Evolutionary conservation across 2,797 vertebrate genomes (phyloP).

Genomic region (Micropoecilia bifurca): DNA sequence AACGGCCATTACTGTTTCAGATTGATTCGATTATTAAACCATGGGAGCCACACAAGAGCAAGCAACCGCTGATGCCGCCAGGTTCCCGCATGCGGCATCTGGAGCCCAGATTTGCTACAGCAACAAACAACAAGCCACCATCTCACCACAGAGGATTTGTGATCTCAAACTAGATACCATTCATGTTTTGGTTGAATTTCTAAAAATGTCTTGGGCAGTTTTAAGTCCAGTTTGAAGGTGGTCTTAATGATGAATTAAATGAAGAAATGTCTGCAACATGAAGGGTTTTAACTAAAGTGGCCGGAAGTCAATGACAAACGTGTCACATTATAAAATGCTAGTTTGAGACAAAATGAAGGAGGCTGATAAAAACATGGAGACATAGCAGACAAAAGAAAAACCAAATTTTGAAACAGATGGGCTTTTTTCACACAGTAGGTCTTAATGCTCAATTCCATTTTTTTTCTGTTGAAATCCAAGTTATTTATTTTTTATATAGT

Average conservation of each 20-base stretch:
- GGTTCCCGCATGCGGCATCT: not conserved
- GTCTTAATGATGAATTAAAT: not conserved
- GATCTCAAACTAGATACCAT: not conserved
- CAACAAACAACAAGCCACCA: not conserved
- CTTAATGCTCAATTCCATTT: too few relatives aligned
- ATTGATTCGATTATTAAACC: not conserved
- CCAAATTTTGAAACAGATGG: not conserved
- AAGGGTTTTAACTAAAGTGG: not conserved
- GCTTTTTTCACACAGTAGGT: too few relatives aligned
- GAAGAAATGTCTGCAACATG: not conserved
- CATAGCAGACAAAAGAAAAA: not conserved
- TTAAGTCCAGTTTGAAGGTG: not conserved
- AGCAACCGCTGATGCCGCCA: too few relatives aligned
- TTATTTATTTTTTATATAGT: too few relatives aligned
- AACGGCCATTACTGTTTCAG: not conserved
- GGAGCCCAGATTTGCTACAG: too few relatives aligned
- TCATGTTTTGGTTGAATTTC: not conserved
- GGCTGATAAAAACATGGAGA: not conserved
- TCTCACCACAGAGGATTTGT: not conserved
- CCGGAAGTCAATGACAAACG: not conserved
- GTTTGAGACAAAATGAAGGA: not conserved
- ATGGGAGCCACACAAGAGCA: not conserved
- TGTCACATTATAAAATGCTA: not conserved
- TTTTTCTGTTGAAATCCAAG: too few relatives aligned
- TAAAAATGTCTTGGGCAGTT: not conserved